Evolutionary conservation across 2,888 invertebrate species (phyloP).

Genomic region (Acrobasis consociella): DNA sequence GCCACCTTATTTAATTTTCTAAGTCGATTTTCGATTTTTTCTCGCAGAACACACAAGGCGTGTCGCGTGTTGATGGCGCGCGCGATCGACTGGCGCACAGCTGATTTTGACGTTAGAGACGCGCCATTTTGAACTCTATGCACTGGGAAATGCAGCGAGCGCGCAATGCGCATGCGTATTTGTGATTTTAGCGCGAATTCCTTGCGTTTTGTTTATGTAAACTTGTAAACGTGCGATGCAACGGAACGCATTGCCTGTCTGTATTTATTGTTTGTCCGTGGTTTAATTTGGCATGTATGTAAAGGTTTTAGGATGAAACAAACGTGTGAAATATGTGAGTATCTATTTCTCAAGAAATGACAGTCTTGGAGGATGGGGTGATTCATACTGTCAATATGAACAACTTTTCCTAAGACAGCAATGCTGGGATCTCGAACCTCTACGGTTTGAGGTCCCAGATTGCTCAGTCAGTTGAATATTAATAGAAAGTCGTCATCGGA

Average conservation of each 20-base stretch:
- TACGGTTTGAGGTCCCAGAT: no score
- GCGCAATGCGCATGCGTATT: conserved; percentile 11
- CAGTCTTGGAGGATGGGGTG: no score
- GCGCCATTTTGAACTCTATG: conserved; percentile 16
- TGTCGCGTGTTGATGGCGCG: conserved; percentile 5
- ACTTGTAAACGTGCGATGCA: neutral
- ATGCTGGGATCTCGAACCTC: no score
- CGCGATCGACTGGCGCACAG: conserved; percentile 20
- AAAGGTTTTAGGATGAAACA: no score
- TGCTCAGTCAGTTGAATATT: no score
- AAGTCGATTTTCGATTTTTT: conserved; percentile 16
- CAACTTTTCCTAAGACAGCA: no score
- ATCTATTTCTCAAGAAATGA: no score
- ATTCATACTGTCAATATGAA: no score
- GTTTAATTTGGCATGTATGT: no score
- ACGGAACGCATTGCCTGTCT: neutral
- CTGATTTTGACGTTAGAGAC: conserved; percentile 18
- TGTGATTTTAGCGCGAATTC: conserved; percentile 14
- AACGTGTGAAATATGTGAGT: no score
- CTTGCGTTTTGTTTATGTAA: conserved; percentile 7
- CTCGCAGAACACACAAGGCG: conserved; percentile 11
- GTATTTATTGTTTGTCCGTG: neutral
- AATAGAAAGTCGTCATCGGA: no score
- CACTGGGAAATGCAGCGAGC: neutral
- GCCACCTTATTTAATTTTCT: conserved; percentile 2